Evolutionary conservation across 2,797 vertebrate species (phyloP).

Genomic region (Clarias fuscus): DNA sequence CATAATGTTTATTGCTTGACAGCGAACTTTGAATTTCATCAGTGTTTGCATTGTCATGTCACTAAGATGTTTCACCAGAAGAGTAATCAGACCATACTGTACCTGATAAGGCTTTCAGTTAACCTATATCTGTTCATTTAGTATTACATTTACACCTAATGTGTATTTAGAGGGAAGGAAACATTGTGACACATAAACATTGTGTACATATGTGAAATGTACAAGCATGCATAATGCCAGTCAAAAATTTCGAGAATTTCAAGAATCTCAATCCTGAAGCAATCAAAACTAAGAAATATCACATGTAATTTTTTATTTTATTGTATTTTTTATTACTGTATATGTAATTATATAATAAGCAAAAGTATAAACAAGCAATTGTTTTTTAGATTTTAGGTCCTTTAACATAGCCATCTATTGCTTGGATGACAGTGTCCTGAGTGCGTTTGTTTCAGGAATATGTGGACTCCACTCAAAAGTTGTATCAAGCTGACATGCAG

Average conservation of each 20-base stretch:
- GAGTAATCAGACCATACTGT: not conserved
- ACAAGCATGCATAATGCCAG: no score
- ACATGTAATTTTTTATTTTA: no score
- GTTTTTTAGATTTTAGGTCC: not conserved
- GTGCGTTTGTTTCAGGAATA: constrained; percentile 74
- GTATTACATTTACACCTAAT: not conserved
- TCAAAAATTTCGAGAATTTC: no score
- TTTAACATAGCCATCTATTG: no score
- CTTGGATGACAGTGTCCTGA: not conserved
- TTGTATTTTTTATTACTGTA: no score
- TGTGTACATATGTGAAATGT: not conserved
- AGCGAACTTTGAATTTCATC: constrained; percentile 19
- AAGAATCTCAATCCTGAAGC: no score
- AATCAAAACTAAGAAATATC: no score
- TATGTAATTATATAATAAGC: no score
- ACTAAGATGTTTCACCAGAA: not conserved
- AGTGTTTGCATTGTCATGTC: not conserved
- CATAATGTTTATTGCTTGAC: constrained; percentile 28
- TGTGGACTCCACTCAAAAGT: constrained; percentile 76
- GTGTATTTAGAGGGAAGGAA: not conserved
- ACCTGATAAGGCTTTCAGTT: not conserved
- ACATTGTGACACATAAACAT: not conserved
- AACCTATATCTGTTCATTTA: not conserved
- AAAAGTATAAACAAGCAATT: no score
- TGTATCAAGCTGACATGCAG: constrained; percentile 84